Evolutionary conservation across 2,113 vertebrate genomes (phyloP).

Genomic region (Tiliqua scincoides): DNA sequence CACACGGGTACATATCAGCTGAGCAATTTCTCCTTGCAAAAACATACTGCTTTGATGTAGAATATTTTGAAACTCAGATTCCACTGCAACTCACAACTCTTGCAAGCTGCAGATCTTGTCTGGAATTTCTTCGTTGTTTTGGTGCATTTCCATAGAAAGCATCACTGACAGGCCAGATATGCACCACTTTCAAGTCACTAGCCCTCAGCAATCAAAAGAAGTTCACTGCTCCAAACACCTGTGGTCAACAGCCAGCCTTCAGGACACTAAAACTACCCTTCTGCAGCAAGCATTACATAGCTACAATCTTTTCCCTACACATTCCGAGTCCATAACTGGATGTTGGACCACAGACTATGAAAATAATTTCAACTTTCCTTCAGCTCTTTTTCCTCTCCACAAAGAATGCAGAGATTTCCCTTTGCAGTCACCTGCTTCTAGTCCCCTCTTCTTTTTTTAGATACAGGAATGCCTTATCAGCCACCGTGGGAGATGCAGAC

Average conservation of each 20-base stretch:
- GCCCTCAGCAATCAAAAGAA: not conserved
- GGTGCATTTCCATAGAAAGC: not conserved
- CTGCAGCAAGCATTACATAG: not conserved
- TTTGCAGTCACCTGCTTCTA: not conserved
- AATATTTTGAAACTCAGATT: not conserved
- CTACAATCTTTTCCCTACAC: not conserved
- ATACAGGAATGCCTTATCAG: not conserved
- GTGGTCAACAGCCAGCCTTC: not conserved
- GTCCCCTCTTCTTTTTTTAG: not conserved
- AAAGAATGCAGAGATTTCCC: not conserved
- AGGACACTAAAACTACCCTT: not conserved
- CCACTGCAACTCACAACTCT: too few relatives aligned
- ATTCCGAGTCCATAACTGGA: not conserved
- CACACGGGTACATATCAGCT: not conserved
- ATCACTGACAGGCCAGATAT: not conserved
- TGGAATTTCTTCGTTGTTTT: too few relatives aligned
- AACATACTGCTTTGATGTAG: not conserved
- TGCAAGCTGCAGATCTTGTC: too few relatives aligned
- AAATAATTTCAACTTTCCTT: not conserved
- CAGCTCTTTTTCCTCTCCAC: not conserved
- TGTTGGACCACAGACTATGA: not conserved
- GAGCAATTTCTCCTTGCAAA: not conserved
- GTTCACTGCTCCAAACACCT: not conserved
- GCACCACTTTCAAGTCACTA: not conserved
- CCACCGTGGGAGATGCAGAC: not conserved